These are phyloP conservation scores for Leptinotarsa rubiginosa DNA, from an alignment of 2,888 invertebrate genomes.

Conservation along the genomic window DNA sequence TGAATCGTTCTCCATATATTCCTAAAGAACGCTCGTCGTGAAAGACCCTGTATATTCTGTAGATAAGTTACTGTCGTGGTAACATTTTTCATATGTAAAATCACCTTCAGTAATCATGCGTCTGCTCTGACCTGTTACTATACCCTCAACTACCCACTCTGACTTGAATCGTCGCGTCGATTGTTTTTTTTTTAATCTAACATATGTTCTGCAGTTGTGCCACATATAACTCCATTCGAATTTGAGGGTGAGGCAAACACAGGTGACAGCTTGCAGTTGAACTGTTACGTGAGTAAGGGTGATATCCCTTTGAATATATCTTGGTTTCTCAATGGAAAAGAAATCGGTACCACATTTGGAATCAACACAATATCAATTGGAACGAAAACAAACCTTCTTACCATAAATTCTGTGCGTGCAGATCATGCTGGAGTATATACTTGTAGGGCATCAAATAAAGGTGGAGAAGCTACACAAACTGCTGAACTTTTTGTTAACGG, in stretches of 20 bases:
- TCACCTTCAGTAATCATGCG: no score
- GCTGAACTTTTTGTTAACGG: slow-evolving; percentile 77
- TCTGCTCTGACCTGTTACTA: no score
- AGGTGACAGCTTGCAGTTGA: slow-evolving; percentile 76
- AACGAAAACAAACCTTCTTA: slow-evolving; percentile 72
- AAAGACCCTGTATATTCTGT: no score
- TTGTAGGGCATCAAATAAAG: slow-evolving; percentile 76
- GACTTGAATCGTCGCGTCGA: neutral
- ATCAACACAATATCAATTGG: slow-evolving; percentile 63
- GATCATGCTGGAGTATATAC: slow-evolving; percentile 79
- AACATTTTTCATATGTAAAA: no score
- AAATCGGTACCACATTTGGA: slow-evolving; percentile 54
- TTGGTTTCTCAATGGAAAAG: slow-evolving; percentile 78
- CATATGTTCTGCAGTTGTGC: slow-evolving; percentile 61
- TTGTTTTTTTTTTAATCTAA: neutral
- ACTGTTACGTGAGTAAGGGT: slow-evolving; percentile 79
- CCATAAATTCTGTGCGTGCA: slow-evolving; percentile 74
- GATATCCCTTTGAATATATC: slow-evolving; percentile 79
- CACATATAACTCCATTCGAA: slow-evolving; percentile 71
- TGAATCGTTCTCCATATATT: no score
- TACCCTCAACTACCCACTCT: no score
- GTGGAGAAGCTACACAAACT: slow-evolving; percentile 74
- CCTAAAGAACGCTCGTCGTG: no score
- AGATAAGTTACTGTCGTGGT: no score
- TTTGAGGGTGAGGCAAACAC: slow-evolving; percentile 74